Percentiles rank a stretch among this genome's conserved stretches.
Evolutionary conservation across 1,140 invertebrate species (phyloP).

Genomic region (Caenorhabditis tropicalis): DNA sequence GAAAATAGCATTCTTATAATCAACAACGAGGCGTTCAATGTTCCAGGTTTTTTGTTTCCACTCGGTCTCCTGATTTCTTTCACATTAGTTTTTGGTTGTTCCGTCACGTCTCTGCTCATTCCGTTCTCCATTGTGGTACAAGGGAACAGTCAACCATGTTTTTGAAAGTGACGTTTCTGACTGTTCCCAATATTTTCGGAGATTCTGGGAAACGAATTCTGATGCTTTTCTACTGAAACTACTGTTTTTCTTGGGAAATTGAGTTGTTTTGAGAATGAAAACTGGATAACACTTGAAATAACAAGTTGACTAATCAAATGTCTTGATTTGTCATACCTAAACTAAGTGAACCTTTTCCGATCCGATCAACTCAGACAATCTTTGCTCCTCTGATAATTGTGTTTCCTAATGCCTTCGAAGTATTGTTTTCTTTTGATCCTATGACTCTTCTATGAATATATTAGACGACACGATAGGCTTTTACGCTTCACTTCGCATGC

Average conservation of each 20-base stretch:
- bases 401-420: neutral
- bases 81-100: constrained; percentile 30
- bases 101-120: neutral
- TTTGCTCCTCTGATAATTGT: neutral
- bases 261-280: no score
- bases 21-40: neutral
- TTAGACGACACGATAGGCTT: neutral
- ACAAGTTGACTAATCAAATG: no score
- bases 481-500: neutral
- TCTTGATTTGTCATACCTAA: no score
- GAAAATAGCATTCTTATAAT: neutral
- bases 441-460: constrained; percentile 1
- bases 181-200: neutral
- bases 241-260: no score
- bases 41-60: neutral
- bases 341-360: no score
- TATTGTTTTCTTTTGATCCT: neutral
- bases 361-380: neutral
- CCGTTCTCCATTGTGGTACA: neutral
- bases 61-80: constrained; percentile 21
- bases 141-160: neutral
- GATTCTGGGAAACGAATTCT: neutral
- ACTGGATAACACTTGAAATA: no score
- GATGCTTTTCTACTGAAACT: no score
- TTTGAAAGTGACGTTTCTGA: neutral